Evolutionary conservation across 2,113 vertebrate genomes (phyloP), one percentile per base, ranked within the genome.

Genomic region (Clinocottus analis): DNA sequence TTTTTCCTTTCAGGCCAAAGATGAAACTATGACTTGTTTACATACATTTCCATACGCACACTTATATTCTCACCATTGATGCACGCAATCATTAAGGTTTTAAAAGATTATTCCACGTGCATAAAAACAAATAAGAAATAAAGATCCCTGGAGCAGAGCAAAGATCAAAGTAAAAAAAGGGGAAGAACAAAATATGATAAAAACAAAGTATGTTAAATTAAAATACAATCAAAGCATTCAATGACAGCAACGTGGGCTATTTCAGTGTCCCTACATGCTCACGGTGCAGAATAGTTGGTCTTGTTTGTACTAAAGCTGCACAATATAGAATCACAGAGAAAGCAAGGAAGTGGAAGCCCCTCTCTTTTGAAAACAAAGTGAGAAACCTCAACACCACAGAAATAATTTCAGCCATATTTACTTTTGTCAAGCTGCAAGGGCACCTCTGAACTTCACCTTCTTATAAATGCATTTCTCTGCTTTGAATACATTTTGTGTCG

Each of bases 41-140:
- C 21, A 53, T n/a, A 33, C 11, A 29, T 25, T 13, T 59, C 9
- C 51, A 55, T 63, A 39, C 0, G 13, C 6, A 29, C 9, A 14
- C 17, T 59, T 35, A 59, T 4, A 27, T 21, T 45, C 27, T 45
- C 56, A 73, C 29, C 39, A 80, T n/a, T 33, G 59, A 75, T 75
- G 66, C 47, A 82, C 56, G 55, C 35, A 70, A 81, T 83, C 55
- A 85, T 58, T 79, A 73, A 37, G 33, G 23, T 35, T 64, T 77
- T 37, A 72, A 78, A 60, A 72, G 6, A 88, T 77, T 31, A 37
- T 16, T 69, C 9, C n/a, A 14, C 68, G 53, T 67, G 63, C 41
- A 59, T 43, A 13, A 41, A 65, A 72, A 74, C 25, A 67, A 53
- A 82, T 67, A 47, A 43, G 4, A 35, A 29, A 63, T 47, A 49